Evolutionary conservation across 1,140 invertebrate genomes (phyloP), one percentile per base, ranked within the genome.

Genomic region (Dinoponera quadriceps): DNA sequence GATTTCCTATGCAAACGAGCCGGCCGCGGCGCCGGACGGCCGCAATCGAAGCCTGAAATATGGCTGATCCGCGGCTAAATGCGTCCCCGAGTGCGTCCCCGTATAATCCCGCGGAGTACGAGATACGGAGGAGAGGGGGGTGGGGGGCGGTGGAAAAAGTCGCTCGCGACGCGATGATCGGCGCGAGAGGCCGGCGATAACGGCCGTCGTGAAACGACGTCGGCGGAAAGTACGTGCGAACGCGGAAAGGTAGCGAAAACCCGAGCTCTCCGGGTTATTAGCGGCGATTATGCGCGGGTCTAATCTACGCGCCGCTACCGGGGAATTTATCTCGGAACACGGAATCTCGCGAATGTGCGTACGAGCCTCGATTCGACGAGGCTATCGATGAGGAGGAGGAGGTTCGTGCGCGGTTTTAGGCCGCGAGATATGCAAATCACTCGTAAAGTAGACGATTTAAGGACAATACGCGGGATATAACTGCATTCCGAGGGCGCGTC

Each of bases 1-100:
- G 86, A 91, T 90, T 86, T 82, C 48, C 73, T 87, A 92, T 91
- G 90, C 90, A 92, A 92, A 92, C 84, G 85, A 69, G 88, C 72
- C 83, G 69, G 80, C 16, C 62, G 84, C 54, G 75, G 49, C 68
- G 55, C 44, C 71, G 68, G 68, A 86, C 57, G 48, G 82, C 62
- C 72, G 51, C 85, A 85, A 86, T 80, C 75, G 75, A 80, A 80
- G 22, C 33, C 48, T 80, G 65, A 80, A 71, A 80, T 80, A 80
- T 48, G 65, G 63, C 44, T 78, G 69, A 55, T 57, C 1, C 38
- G 3, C 38, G 38, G 38, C 38, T 44, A 44, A 44, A 44, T 33
- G 7, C 7, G 33, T 7, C 2, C 2, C 33, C 33, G 7, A 33
- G 33, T 33, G n/a, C n/a, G 33, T 33, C 7, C 33, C 7, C 33